These are phyloP conservation scores for Catostomus latipinnis DNA, from an alignment of 2,797 vertebrate species.

Conservation along the genomic window DNA sequence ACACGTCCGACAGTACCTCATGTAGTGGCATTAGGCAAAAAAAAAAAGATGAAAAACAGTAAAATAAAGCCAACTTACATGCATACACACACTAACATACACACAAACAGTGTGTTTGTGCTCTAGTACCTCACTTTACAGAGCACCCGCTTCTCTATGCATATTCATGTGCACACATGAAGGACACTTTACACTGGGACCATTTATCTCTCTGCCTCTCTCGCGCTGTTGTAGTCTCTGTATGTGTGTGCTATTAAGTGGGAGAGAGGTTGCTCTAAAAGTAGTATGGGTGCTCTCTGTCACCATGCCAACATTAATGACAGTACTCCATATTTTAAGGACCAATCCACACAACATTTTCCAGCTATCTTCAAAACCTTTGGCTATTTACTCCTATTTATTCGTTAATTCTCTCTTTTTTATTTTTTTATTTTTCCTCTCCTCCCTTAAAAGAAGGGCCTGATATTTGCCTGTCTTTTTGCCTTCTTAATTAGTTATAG, in stretches of 20 bases:
- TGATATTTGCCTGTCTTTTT: constrained; percentile 12
- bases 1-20: constrained; percentile 5
- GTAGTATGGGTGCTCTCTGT: constrained; percentile 49
- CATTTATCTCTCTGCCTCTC: constrained; percentile 1
- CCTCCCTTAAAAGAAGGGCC: background rate
- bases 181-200: constrained; percentile 48
- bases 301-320: constrained; percentile 58
- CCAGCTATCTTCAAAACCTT: background rate
- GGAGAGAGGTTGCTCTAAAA: constrained; percentile 45
- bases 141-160: constrained; percentile 42
- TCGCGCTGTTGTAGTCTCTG: constrained; percentile 5
- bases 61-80: background rate
- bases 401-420: background rate
- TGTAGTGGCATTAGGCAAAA: constrained; percentile 12
- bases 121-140: constrained; percentile 32
- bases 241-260: constrained; percentile 17
- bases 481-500: background rate
- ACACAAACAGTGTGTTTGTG: constrained; percentile 18
- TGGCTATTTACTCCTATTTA: background rate
- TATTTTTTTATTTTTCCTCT: background rate
- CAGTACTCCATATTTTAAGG: constrained; percentile 34
- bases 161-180: constrained; percentile 52
- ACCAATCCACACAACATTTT: background rate
- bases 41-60: background rate
- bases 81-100: constrained; percentile 10